A percentile compares a stretch with the other conserved stretches of the same genome.
Conservation (phyloP, 2,113 vertebrate species). For the Aplodontia rufa region DNA sequence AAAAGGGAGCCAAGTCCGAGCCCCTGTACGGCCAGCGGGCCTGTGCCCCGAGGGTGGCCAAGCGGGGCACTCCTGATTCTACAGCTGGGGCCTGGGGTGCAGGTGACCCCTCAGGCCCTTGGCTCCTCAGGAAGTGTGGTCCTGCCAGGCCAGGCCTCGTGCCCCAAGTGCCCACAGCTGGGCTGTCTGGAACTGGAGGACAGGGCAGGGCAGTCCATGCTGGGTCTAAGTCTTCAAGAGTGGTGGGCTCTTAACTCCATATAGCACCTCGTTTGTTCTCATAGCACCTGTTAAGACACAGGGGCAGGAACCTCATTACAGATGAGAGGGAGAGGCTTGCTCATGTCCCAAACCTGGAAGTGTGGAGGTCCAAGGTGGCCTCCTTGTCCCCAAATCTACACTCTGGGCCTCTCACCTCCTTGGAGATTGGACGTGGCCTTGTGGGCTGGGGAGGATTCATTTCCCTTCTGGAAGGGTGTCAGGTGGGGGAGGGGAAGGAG, state of each 20-base stretch:
- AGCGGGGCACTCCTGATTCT: neutral
- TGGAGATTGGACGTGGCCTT: neutral
- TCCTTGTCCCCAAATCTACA: neutral
- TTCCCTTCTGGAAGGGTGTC: neutral
- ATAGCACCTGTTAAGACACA: neutral
- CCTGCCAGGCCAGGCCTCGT: neutral
- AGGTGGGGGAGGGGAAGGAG: too few species aligned
- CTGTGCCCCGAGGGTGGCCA: neutral
- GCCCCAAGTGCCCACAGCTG: neutral
- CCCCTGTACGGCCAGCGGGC: neutral
- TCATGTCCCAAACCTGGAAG: neutral
- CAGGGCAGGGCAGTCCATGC: neutral
- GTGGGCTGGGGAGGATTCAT: neutral
- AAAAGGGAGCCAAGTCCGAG: too few species aligned
- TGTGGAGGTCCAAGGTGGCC: neutral
- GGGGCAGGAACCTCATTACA: neutral
- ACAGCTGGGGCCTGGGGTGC: neutral
- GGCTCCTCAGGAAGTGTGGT: neutral
- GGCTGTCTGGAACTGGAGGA: neutral
- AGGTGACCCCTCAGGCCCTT: neutral
- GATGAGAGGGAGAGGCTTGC: neutral
- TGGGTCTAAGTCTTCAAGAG: neutral
- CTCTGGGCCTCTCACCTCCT: neutral
- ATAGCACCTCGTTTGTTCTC: neutral
- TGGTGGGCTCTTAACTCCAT: rapidly evolving